These are phyloP conservation scores for Gambusia yucatana DNA, from an alignment of 2,797 vertebrate genomes.

Conservation along the genomic window DNA sequence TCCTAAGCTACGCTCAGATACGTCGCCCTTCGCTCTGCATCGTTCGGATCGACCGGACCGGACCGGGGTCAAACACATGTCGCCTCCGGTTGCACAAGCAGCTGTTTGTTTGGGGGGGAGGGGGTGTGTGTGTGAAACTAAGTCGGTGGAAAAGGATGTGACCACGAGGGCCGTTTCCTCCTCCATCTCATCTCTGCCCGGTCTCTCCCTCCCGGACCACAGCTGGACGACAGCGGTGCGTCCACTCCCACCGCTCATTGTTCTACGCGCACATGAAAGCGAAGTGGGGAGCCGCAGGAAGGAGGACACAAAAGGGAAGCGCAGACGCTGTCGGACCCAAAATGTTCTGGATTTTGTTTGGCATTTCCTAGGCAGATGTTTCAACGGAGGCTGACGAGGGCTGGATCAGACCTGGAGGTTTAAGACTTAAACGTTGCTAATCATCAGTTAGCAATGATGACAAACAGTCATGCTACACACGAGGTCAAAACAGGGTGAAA, in stretches of 20 bases:
- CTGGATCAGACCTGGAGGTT: slow-evolving; percentile 12
- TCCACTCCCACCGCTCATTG: slow-evolving; percentile 71
- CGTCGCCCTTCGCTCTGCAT: slow-evolving; percentile 4
- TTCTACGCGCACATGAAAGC: slow-evolving; percentile 64
- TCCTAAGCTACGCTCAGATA: slow-evolving; percentile 8
- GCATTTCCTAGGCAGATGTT: slow-evolving; percentile 23
- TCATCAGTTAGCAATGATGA: slow-evolving; percentile 28
- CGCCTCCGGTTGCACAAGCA: slow-evolving; percentile 51
- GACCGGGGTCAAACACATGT: slow-evolving; percentile 45
- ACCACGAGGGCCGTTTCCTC: slow-evolving; percentile 81
- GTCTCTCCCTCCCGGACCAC: slow-evolving; percentile 73
- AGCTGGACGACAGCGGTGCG: slow-evolving; percentile 76
- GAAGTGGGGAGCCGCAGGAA: slow-evolving; percentile 29
- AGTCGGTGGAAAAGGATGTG: slow-evolving; percentile 77
- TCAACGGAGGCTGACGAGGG: slow-evolving; percentile 2
- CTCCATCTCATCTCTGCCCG: slow-evolving; percentile 71
- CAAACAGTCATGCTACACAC: slow-evolving; percentile 21
- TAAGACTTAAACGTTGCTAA: slow-evolving; percentile 38
- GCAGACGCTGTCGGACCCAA: slow-evolving; percentile 9
- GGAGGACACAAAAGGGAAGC: slow-evolving; percentile 23
- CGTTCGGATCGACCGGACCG: slow-evolving; percentile 11
- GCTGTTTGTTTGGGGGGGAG: slow-evolving; percentile 67
- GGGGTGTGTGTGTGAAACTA: slow-evolving; percentile 61
- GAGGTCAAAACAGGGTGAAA: background rate
- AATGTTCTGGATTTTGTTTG: slow-evolving; percentile 8